These are phyloP conservation scores for Lepilemur ruficaudatus DNA, from an alignment of 2,797 vertebrate genomes.

Conservation along the genomic window DNA sequence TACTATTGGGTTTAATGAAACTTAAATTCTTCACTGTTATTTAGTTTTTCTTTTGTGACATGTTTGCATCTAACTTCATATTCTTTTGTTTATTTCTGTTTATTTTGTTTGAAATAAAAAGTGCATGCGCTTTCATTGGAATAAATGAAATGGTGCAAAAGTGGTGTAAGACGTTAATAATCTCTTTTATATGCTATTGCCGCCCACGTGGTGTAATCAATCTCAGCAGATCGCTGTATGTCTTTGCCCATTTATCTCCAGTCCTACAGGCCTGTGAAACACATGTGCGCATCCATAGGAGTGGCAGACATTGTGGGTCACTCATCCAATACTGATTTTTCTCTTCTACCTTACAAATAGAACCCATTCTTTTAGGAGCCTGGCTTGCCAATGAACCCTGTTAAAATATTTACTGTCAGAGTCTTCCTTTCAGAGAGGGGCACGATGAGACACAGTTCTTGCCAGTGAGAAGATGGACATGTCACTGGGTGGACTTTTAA, in stretches of 20 bases:
- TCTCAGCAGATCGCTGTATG: neutral
- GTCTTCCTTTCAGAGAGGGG: neutral
- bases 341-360: slow-evolving; percentile 21
- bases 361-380: neutral
- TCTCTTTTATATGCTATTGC: neutral
- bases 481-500: neutral
- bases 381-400: neutral
- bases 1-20: neutral
- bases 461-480: neutral
- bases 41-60: neutral
- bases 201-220: neutral
- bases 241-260: slow-evolving; percentile 33
- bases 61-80: neutral
- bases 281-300: neutral
- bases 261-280: neutral
- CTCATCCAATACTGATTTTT: slow-evolving; percentile 31
- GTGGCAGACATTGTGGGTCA: slow-evolving; percentile 9
- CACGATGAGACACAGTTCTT: neutral
- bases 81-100: neutral
- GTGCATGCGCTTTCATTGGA: neutral
- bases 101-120: slow-evolving; percentile 7
- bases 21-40: neutral
- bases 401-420: slow-evolving; percentile 14
- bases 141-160: neutral
- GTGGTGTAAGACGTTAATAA: neutral